Evolutionary conservation across 1,140 invertebrate species (phyloP), one percentile per base, ranked within the genome.

Genomic region (honey bee (Apis mellifera)): DNA sequence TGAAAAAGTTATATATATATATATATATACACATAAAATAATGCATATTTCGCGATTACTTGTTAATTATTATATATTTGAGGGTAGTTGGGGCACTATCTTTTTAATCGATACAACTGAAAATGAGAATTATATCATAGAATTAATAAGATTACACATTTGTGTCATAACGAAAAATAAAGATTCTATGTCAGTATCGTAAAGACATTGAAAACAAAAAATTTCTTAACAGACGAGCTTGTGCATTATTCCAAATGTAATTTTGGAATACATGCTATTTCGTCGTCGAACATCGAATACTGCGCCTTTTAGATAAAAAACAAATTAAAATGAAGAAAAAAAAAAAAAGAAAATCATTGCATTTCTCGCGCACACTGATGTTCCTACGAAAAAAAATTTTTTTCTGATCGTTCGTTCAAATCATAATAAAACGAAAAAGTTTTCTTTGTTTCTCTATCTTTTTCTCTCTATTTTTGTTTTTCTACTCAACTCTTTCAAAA

Each of bases 11-110:
- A 88, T 60, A 84, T 89, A 87, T 84, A 88, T 60, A 84, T 89
- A 87, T 84, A 83, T 23, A 82, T 85, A 86, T 68, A 70, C 75
- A 88, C 59, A 85, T 89, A 89, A 78, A 88, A 60, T 86, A 88
- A 84, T 73, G 84, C 82, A 88, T 89, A 90, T 84, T 89, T 89
- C 86, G 89, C 81, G 85, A 89, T 89, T 88, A 90, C 78, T 85
- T 87, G 88, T 89, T 86, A 77, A 84, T 86, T 88, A 84, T 90
- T 85, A 84, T 89, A 64, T 86, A 85, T 88, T 86, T 81, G 54
- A 86, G 83, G 32, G 84, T 90, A 90, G 87, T 90, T 87, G 78
- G 86, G 59, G 85, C 85, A 86, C 82, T 88, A 86, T 79, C 81
- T 73, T 88, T 86, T 79, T 84, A 84, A 83, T 69, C 62, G 68